Evolutionary conservation across 2,113 vertebrate species (phyloP), one percentile per base, ranked within the genome.

Genomic region (Myrmophylax atrothorax): DNA sequence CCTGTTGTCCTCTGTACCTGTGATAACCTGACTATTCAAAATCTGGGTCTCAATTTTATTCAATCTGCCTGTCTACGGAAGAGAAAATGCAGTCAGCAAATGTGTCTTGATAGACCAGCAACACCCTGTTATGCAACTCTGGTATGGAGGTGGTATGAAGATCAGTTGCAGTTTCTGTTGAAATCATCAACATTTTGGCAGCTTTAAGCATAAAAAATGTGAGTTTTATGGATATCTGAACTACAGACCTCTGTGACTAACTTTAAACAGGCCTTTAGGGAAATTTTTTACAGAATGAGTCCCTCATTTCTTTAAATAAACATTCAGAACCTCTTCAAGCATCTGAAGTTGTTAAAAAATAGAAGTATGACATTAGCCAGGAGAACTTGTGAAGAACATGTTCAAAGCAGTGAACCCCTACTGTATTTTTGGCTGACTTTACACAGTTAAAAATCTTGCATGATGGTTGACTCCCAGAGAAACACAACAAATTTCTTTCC

Each of bases 301-400:
- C 22, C 29, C n/a, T 81, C 25, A 46, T 82, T 87, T 92, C 66
- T 68, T 78, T 94, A 94, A 94, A 90, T 90, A 88, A 73, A 31
- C 28, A 68, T 68, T 86, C 22, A 86, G 46, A 73, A 87, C 12
- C 29, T 67, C 56, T 82, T 84, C 38, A 80, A 60, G 23, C 9
- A 31, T 77, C 90, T 80, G 24, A 87, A 64, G 33, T 44, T 89
- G 19, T 60, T 70, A 10, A 73, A 66, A 93, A 94, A 89, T 79
- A 91, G 69, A 78, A 89, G n/a, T 22, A 66, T 53, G 46, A 64
- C 68, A 82, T 84, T 89, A 94, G 23, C 44, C 31, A 87, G 52
- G 46, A 83, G 70, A 91, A 70, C 63, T 73, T 63, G 59, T 33
- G 73, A 83, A 73, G 24, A 77, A 63, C 3, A 46, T 37, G 66